Conservation (phyloP, 2,113 vertebrate genomes). For the Oreotragus oreotragus region DNA sequence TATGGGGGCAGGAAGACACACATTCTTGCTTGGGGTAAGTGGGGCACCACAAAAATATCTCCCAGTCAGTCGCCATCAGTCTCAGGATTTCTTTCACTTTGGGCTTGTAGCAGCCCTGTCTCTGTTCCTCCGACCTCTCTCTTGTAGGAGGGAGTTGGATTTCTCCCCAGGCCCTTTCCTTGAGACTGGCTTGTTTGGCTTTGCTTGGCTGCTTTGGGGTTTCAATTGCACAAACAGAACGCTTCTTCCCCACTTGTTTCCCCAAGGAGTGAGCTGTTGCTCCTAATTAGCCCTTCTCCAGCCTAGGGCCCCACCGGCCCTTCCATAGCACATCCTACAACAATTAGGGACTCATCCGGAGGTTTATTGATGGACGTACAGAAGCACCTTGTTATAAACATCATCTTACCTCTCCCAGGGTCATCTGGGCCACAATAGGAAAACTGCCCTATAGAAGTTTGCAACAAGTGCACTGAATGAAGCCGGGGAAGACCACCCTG, state of each 20-base stretch:
- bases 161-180: neutral
- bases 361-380: constrained; percentile 55
- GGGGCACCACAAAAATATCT: neutral
- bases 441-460: neutral
- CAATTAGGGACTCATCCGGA: neutral
- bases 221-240: neutral
- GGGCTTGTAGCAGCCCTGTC: neutral
- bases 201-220: neutral
- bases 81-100: neutral
- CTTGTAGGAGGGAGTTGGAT: neutral
- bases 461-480: neutral
- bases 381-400: neutral
- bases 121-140: neutral
- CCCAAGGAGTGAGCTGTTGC: neutral
- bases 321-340: neutral
- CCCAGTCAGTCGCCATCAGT: neutral
- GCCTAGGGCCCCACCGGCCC: neutral
- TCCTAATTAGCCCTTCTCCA: neutral
- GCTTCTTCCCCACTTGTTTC: neutral
- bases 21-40: neutral
- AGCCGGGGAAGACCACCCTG: neutral
- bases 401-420: neutral
- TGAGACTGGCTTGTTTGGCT: neutral
- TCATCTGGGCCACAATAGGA: neutral
- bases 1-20: neutral